Base-by-base conservation (phyloP, 2,888 invertebrate species). In the Heliconius ethilla region DNA sequence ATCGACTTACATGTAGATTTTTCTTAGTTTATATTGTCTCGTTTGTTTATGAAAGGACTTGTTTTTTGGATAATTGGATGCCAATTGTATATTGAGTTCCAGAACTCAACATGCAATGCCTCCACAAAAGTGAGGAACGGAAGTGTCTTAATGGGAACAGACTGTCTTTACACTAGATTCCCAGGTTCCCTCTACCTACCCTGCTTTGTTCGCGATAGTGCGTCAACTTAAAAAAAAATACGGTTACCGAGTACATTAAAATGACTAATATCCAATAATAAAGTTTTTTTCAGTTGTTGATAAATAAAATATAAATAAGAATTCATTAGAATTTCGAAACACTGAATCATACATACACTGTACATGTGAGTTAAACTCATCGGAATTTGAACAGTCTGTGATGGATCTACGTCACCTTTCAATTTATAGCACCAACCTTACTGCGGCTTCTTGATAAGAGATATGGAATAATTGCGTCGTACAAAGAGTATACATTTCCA, bases 341-440 rank as follows among this genome's bases (percentile, higher is more conserved):
- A n/a, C 74, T 74, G 74, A 74, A 74, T 74, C 74, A 74, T 40
- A 59, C 29, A 63, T 7, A 27, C 63, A 27, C 33, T 33, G 33
- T 33, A 33, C 63, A 63, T 27, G 74, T 25, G 74, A 63, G 40
- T 29, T 74, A 63, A 63, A 74, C 65, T 74, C 63, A 74, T 74
- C 27, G 74, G 74, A 74, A 74, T 74, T 74, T 74, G 76, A 70
- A 78, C 74, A 75, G 76, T 66, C 69, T 80, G 81, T 77, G 75
- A 75, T 55, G 27, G 29, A 55, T 75, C 78, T 78, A 78, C 79
- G 76, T 81, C 78, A 79, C 78, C 78, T 81, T 78, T 78, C 77
- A 79, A 79, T 79, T 81, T 79, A 74, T 74, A 75, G 74, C 75
- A 62, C 27, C 33, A 75, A 75, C 75, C 66, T 72, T 78, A 70